These are phyloP conservation scores for Macrophya alboannulata DNA, from an alignment of 2,888 invertebrate species.

Conservation along the genomic window DNA sequence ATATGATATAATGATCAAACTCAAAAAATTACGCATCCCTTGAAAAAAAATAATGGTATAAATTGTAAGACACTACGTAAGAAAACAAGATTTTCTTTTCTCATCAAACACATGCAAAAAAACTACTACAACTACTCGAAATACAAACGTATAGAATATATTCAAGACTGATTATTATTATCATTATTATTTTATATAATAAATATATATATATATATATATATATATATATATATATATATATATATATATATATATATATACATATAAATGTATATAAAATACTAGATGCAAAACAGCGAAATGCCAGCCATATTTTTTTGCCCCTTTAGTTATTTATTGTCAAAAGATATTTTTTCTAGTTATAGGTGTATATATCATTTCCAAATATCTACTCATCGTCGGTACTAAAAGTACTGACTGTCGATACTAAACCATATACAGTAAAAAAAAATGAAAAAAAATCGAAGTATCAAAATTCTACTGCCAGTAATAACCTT, in stretches of 20 bases:
- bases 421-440: background rate
- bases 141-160: slow-evolving; percentile 14
- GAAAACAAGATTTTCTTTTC: background rate
- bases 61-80: slow-evolving; percentile 13
- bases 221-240: slow-evolving; percentile 1
- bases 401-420: background rate
- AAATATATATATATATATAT: slow-evolving; percentile 6
- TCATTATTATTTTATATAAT: background rate
- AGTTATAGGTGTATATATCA: background rate
- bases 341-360: background rate
- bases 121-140: slow-evolving; percentile 15
- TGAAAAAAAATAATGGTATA: background rate
- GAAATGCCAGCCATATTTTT: slow-evolving; percentile 35
- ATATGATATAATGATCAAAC: background rate
- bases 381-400: background rate
- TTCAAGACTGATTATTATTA: background rate
- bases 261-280: background rate
- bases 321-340: background rate
- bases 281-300: slow-evolving; percentile 39
- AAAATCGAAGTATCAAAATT: background rate
- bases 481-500: background rate
- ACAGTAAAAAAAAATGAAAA: background rate
- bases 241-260: background rate
- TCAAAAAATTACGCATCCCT: slow-evolving; percentile 30
- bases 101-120: slow-evolving; percentile 56